phyloP scores from a whole-genome alignment of 2,113 vertebrate species.

The Plecturocebus donacophilus region DNA sequence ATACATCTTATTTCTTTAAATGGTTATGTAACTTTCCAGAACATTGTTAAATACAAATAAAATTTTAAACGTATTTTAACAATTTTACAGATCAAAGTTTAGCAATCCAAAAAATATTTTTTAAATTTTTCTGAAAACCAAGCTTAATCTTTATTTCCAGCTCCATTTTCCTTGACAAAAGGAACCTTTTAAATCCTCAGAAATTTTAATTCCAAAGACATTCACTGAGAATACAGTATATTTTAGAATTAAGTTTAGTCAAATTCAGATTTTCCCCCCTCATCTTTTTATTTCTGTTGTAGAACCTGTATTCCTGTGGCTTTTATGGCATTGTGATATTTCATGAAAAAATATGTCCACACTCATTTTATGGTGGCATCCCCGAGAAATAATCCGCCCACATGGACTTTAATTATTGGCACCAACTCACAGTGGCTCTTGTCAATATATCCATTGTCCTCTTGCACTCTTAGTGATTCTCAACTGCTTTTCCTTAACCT shows the following conservation, averaged over 20 bases:
- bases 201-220: background rate
- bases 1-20: background rate
- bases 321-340: background rate
- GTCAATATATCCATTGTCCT: background rate
- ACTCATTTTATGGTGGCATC: background rate
- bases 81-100: background rate
- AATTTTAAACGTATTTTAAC: conserved; percentile 4
- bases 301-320: background rate
- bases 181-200: background rate
- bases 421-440: background rate
- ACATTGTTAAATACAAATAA: background rate
- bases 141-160: background rate
- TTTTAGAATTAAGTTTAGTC: background rate
- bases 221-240: background rate
- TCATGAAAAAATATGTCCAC: background rate
- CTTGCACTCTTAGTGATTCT: background rate
- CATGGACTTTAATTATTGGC: background rate
- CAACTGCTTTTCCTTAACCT: background rate
- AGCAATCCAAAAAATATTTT: background rate
- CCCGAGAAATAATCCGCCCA: background rate
- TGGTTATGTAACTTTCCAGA: background rate
- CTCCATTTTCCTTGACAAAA: background rate
- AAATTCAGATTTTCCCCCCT: background rate
- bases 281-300: background rate
- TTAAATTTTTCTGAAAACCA: conserved; percentile 18